Evolutionary conservation across 1,140 invertebrate genomes (phyloP).

Genomic region (Apolygus lucorum): DNA sequence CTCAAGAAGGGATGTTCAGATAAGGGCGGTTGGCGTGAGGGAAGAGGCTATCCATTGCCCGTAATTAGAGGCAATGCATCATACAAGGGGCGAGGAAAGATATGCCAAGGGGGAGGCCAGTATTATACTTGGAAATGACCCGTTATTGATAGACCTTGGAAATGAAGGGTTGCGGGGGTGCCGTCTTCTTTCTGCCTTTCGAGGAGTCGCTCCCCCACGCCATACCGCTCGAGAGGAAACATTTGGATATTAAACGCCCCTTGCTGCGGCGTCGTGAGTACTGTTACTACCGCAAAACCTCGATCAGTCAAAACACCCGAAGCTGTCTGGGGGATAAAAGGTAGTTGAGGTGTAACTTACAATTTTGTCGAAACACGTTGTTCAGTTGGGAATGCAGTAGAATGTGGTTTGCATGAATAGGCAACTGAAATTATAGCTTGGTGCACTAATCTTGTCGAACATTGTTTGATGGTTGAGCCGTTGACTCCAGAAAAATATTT

Average conservation of each 20-base stretch:
- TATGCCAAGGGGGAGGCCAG: background rate
- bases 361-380: too few relatives aligned
- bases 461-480: too few relatives aligned
- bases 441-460: too few relatives aligned
- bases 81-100: background rate
- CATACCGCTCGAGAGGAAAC: background rate
- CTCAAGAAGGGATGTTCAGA: background rate
- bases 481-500: too few relatives aligned
- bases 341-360: too few relatives aligned
- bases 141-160: conserved; percentile 2
- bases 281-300: background rate
- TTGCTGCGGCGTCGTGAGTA: too few relatives aligned
- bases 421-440: too few relatives aligned
- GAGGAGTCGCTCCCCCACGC: background rate
- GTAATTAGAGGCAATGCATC: background rate
- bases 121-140: background rate
- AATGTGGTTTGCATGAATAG: too few relatives aligned
- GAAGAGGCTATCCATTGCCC: background rate
- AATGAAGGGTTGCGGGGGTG: background rate
- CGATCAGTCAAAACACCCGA: background rate
- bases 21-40: background rate
- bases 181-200: background rate
- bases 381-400: too few relatives aligned
- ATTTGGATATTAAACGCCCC: background rate
- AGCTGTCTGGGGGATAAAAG: too few relatives aligned